Base-by-base conservation (phyloP, 1,140 invertebrate species). In the Pseudachorutes palmiensis region DNA sequence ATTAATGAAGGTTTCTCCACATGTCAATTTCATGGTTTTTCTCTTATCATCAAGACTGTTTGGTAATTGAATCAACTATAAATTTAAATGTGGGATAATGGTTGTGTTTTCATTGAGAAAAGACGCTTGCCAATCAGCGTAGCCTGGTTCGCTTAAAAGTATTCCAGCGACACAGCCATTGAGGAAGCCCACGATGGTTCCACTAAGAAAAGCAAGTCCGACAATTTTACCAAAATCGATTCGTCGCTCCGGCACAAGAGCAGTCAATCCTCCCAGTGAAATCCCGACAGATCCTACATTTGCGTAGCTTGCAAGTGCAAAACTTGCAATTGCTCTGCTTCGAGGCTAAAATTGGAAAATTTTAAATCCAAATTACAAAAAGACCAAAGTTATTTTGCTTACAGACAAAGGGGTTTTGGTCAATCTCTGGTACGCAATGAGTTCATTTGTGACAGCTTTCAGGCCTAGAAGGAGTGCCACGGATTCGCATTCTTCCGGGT, bases 301-400 rank as follows among this genome's bases (percentile, higher is more conserved):
- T 0, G 94, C 88, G 79, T 98, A 98, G 0, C 94, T 93, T 76
- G 94, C 98, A 16, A 98, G 83, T 0, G 95, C 91, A 76, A 89
- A 98, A 0, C 94, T 98, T 0, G 93, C 88, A 33, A 98, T 91
- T 1, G 87, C 84, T 74, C 88, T 83, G 51, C 87, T 85, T 76
- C 91, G 80, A 2, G 79, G 76, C 88, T 91, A 75, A 28, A 68
- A 74, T 71, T 26, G 30, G 62, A 65, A 71, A 67, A 33, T 28
- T 60, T 14, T 65, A 24, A 24, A 9, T 32, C 30, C 69, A 65
- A 41, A 32, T n/a, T n/a, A n/a, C n/a, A 36, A 30, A 65, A 61
- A 55, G 49, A n/a, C 32, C 48, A 64, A 32, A 78, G 80, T 80
- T 29, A 1, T 19, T 57, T 19, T n/a, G n/a, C 62, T 65, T 61